These are phyloP conservation scores for Bombus superbus DNA, from an alignment of 1,140 invertebrate genomes.

Conservation along the genomic window DNA sequence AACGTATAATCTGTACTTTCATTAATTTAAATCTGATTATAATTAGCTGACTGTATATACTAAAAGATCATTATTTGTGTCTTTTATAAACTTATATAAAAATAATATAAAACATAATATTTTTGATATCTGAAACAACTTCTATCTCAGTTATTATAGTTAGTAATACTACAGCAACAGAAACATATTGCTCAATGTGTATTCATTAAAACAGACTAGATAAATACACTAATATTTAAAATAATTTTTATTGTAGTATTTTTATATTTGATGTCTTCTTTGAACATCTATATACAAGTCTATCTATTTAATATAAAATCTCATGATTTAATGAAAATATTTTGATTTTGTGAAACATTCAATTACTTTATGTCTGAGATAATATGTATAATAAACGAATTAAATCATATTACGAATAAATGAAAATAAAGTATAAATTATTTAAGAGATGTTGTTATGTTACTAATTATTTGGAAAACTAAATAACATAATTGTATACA, in stretches of 20 bases:
- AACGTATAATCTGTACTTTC: background rate
- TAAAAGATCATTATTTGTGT: background rate
- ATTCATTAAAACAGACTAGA: background rate
- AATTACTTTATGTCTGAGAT: background rate
- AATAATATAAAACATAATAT: background rate
- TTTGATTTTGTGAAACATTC: constrained; percentile 1
- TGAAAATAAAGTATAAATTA: constrained; percentile 4
- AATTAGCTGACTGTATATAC: background rate
- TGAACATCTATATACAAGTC: constrained; percentile 14
- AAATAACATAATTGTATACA: background rate
- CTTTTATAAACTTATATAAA: no score
- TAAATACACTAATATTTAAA: background rate
- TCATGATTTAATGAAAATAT: background rate
- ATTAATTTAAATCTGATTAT: background rate
- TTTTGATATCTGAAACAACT: background rate
- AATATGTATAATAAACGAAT: constrained; percentile 1
- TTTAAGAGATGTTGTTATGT: background rate
- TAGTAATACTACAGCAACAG: constrained; percentile 25
- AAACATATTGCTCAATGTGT: constrained; percentile 1
- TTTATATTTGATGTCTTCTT: constrained; percentile 6
- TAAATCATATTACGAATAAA: background rate
- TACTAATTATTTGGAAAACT: background rate
- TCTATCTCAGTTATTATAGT: constrained; percentile 21
- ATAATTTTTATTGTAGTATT: constrained; percentile 31
- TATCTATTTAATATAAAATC: constrained; percentile 17